phyloP scores from a whole-genome alignment of 2,797 vertebrate genomes.

The Chelmon rostratus region DNA sequence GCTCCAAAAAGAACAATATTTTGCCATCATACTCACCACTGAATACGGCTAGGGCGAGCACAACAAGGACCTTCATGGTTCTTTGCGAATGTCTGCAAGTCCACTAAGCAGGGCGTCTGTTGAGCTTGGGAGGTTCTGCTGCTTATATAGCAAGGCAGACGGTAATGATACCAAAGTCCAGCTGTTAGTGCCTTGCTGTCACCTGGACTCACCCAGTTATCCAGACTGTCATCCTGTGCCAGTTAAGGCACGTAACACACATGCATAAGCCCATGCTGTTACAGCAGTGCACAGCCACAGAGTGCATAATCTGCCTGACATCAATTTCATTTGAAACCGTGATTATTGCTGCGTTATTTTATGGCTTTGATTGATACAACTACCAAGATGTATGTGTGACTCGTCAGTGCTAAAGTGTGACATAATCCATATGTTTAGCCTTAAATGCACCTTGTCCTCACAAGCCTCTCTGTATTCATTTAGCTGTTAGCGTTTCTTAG shows the following conservation, averaged over 20 bases:
- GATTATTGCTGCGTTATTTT: neutral
- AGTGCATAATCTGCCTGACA: neutral
- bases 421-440: conserved; percentile 3
- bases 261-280: neutral
- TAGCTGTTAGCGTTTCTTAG: neutral
- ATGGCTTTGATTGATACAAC: neutral
- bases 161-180: conserved; percentile 82
- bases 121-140: conserved; percentile 7
- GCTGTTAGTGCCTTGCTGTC: conserved; percentile 72
- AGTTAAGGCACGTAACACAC: neutral
- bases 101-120: conserved; percentile 62
- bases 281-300: neutral
- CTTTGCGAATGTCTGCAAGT: conserved; percentile 56
- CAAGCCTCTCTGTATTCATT: conserved; percentile 17
- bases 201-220: conserved; percentile 62
- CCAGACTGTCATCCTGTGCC: conserved; percentile 35
- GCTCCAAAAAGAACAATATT: neutral
- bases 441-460: conserved; percentile 25
- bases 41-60: conserved; percentile 80
- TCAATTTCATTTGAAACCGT: neutral
- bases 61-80: conserved; percentile 82
- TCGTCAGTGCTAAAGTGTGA: neutral
- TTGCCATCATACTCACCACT: conserved; percentile 69
- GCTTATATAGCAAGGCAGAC: conserved; percentile 70
- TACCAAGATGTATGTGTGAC: neutral